Base-by-base conservation (phyloP, 1,140 invertebrate species). In the Lucilia cuprina region DNA sequence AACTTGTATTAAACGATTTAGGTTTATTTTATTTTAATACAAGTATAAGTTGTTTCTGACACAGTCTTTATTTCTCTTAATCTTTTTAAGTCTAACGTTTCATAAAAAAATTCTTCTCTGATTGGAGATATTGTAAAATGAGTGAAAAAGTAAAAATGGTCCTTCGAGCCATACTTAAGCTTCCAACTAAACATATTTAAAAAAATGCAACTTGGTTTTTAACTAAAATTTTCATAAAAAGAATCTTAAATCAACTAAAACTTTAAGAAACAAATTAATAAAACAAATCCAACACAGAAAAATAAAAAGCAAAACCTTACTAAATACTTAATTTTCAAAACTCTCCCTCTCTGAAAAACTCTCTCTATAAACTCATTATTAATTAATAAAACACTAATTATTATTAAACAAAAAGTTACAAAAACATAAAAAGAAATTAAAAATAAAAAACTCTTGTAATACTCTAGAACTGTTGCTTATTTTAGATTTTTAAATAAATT, bases 381-480 rank as follows among this genome's bases (percentile, higher is more conserved):
- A 34, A 30, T 75, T 75, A 13, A 75, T 41, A 41, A 41, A 41
- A 74, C 5, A 7, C 17, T 21, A 41, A 41, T 41, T 41, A 41
- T 74, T 74, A 34, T 34, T 25, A 34, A 13, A 34, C 3, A 75
- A 75, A 75, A 75, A 74, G 10, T 17, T n/a, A 25, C 19, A 74
- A 21, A 25, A 74, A 25, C 19, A 9, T 12, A 10, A 74, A 74
- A 41, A 41, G 0, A 2, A 25, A 74, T 21, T 10, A 74, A 30
- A 74, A 12, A 75, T 12, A 75, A 30, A 9, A 1, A 34, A 75
- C 8, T 34, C 74, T 34, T 74, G 19, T 74, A 74, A 74, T 74
- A 19, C 30, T 75, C 74, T 75, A 75, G 74, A 75, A 75, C 74
- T 75, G 74, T 75, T 75, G 74, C 74, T 75, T 75, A 21, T 75